Evolutionary conservation across 2,888 invertebrate species (phyloP).

Genomic region (Unio pictorum): DNA sequence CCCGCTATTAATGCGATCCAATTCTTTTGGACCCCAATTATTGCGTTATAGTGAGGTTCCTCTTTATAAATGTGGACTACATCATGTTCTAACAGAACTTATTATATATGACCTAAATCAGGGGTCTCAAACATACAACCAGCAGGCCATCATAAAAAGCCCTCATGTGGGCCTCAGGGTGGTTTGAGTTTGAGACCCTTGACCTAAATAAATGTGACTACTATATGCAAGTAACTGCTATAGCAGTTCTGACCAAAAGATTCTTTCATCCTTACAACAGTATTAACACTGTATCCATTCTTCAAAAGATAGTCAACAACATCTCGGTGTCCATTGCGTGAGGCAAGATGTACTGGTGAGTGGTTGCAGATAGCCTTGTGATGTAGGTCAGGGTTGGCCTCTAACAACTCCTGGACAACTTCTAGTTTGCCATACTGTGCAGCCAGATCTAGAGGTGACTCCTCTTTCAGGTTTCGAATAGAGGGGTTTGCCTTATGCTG

Average conservation of each 20-base stretch:
- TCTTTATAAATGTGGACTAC: no score
- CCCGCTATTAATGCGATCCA: no score
- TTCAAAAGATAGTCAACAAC: slow-evolving; percentile 87
- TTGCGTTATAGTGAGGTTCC: no score
- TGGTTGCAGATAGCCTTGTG: slow-evolving; percentile 77
- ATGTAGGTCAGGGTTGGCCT: slow-evolving; percentile 87
- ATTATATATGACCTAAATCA: no score
- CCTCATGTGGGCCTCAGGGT: no score
- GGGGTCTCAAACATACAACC: no score
- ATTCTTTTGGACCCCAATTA: no score
- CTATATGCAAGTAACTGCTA: no score
- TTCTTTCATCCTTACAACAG: slow-evolving; percentile 53
- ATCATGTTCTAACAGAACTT: no score
- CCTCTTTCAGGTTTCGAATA: slow-evolving; percentile 87
- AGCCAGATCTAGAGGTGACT: slow-evolving; percentile 94
- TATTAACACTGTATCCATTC: slow-evolving; percentile 90
- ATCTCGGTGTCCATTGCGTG: slow-evolving; percentile 82
- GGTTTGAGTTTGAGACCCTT: no score
- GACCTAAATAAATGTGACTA: no score
- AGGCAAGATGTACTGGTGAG: slow-evolving; percentile 93
- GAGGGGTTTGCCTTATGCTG: slow-evolving; percentile 89
- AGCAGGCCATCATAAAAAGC: no score
- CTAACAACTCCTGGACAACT: slow-evolving; percentile 88
- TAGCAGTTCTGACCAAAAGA: not conserved
- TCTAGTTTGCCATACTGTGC: slow-evolving; percentile 82